Base-by-base conservation (phyloP, 2,113 vertebrate species). In the Cephalopholis sonnerati region DNA sequence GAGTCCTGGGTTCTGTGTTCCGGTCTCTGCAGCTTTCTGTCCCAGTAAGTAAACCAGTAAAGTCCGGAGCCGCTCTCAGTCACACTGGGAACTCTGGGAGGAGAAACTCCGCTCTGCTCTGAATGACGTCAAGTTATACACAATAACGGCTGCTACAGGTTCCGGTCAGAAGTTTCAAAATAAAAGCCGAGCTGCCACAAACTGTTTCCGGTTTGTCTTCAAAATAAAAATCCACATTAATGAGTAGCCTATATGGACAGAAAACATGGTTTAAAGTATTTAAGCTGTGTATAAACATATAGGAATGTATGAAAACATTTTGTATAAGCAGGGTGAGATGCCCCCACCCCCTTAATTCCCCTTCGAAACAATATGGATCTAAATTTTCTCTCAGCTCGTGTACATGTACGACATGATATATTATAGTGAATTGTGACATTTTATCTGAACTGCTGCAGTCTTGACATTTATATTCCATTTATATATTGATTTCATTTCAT, bases 11-110 rank as follows among this genome's bases (percentile, higher is more conserved):
- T 29, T 74, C 41, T 24, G 7, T 15, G 15, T 29, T 0, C 74
- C 8, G 10, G 32, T 27, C 17, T 72, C 25, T 36, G 54, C 50
- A 55, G 20, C 4, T 39, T 8, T 61, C 39, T 46, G 51, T 66
- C 46, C 55, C 46, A 36, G 16, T 22, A 0, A 12, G 12, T 9
- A 2, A 5, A 1, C 24, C 62, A 22, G 46, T 24, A 8, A 0
- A 24, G 41, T 71, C 64, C 78, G 18, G 24, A 24, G 68, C 41
- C 1, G 24, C 5, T 69, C 17, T 27, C 17, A 6, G 64, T 12
- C 71, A 3, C 24, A 74, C 70, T 72, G 59, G 74, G 53, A 64
- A 8, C 5, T 29, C 82, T 71, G 73, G 64, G 75, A 82, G 73
- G 65, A 67, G 32, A 74, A 69, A 54, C 75, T 70, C n/a, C 7